Evolutionary conservation across 2,888 invertebrate genomes (phyloP), one percentile per base, ranked within the genome.

Genomic region (Drosophila buzzatii): DNA sequence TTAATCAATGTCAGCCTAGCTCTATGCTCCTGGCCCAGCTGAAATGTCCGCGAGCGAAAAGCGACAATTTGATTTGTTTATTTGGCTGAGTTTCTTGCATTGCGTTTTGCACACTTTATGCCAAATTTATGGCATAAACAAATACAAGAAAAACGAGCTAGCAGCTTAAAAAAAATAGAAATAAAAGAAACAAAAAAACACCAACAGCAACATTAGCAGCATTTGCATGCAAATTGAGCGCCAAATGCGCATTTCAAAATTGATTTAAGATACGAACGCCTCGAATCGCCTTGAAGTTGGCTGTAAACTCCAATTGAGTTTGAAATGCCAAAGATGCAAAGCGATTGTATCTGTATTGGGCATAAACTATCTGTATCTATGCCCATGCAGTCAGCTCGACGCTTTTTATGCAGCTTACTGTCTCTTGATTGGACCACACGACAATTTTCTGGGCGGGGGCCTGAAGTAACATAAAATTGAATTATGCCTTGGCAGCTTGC

Each of bases 11-110:
- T 68, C 75, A 45, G 39, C 27, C 27, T 27, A 27, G 27, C n/a
- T 70, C 42, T 41, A 7, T 53, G 18, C 61, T 53, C 42, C 41
- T 59, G 53, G 61, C 45, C 63, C 60, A 49, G 45, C 62, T 55
- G 31, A 61, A 71, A 35, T 64, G 61, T 51, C 41, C 45, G 59
- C 63, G 45, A 42, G 52, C 68, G 31, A 45, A 71, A 27, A 60
- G 88, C 88, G 82, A 88, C 88, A 88, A 81, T 87, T 90, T 90
- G 90, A 90, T 90, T 86, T 90, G 90, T 90, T 90, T 86, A 90
- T 89, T 89, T 74, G 76, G 53, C 52, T 60, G 64, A 59, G 56
- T 73, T 73, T 77, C 55, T 71, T 70, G 66, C 65, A 81, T 73
- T 68, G 81, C 53, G 80, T 78, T 79, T 79, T 79, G 69, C 77